Base-by-base conservation (phyloP, 1,140 invertebrate genomes). In the Hirudo medicinalis region DNA sequence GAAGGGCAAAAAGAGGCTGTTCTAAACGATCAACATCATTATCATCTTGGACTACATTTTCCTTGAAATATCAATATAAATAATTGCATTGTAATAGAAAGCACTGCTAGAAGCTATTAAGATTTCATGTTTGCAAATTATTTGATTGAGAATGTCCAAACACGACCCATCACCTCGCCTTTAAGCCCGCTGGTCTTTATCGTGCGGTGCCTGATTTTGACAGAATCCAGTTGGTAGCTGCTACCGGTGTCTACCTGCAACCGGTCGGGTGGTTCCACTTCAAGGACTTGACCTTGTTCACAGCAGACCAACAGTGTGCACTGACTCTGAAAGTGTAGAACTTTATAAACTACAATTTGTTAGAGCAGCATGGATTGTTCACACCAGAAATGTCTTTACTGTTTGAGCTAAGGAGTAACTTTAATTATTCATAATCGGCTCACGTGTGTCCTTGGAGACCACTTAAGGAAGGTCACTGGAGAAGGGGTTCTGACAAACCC, bases 151-250 rank as follows among this genome's bases (percentile, higher is more conserved):
- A 25, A 69, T 69, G 6, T 32, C 20, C 29, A 69, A 32, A 17
- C 53, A 17, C 43, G 0, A 29, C 22, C 29, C 60, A 77, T 77
- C 75, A 82, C 81, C 76, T 79, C 74, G 11, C 81, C 72, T 29
- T 72, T 72, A 27, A 80, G 82, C 74, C 82, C 82, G 72, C 81
- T 76, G 74, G 80, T 82, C 63, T 77, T 77, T 71, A 83, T 82
- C 40, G 72, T 72, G 73, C 76, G 80, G 9, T 67, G 72, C 53
- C 75, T 76, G n/a, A 76, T 77, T 22, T 76, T 72, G n/a, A 83
- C 75, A 2, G 76, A 76, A 22, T 73, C 76, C 9, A 83, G 79
- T 71, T 80, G 74, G 73, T 76, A 83, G 3, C 80, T 76, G 57
- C 79, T 78, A 17, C 77, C 76, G 4, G 79, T 79, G 70, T 83